Conservation (phyloP, 2,113 vertebrate species). For the Limnothrissa miodon region DNA sequence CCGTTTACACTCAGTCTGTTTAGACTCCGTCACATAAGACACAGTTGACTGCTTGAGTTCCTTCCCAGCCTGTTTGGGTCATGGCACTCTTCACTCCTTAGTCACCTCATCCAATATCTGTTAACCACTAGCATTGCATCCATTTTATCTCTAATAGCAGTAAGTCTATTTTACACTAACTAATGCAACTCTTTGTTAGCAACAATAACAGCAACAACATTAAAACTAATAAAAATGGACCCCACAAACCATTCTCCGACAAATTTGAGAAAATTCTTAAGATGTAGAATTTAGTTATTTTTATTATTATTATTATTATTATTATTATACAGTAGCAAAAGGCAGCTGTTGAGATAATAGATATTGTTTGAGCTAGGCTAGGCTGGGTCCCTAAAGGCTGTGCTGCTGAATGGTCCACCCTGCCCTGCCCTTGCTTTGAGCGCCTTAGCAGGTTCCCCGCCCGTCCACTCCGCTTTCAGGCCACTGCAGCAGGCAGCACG, state of each 20-base stretch:
- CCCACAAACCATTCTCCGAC: no score
- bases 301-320: neutral
- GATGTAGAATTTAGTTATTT: no score
- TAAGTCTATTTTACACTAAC: neutral
- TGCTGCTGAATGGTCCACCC: conserved; percentile 39
- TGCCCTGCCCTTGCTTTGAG: conserved; percentile 37
- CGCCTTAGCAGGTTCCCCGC: conserved; percentile 7
- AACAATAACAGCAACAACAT: no score
- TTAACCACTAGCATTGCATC: neutral
- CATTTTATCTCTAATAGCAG: neutral
- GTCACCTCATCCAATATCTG: neutral
- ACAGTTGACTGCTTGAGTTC: neutral
- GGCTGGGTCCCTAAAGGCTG: neutral
- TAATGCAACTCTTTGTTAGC: neutral
- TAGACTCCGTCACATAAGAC: neutral
- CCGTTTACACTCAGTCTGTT: neutral
- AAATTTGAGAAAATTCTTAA: no score
- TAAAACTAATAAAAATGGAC: no score
- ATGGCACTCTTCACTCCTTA: neutral
- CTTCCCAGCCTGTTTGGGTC: neutral
- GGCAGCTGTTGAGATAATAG: neutral
- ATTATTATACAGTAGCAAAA: neutral
- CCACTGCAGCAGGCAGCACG: conserved; percentile 50
- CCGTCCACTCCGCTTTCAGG: conserved; percentile 32
- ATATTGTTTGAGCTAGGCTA: neutral